Base-by-base conservation (phyloP, 1,140 invertebrate species). In the Neodiprion lecontei region DNA sequence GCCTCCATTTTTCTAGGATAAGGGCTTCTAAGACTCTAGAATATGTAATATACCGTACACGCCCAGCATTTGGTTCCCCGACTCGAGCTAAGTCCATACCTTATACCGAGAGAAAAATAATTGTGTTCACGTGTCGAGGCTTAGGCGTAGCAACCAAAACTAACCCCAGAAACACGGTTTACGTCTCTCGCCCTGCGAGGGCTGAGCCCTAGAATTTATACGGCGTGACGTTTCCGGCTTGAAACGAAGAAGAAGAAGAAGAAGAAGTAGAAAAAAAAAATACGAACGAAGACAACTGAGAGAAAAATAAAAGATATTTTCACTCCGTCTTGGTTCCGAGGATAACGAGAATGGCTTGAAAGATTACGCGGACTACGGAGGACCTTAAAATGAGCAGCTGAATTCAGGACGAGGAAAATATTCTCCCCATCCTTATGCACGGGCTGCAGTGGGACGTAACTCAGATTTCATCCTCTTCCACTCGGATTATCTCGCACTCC, bases 221-320 rank as follows among this genome's bases (percentile, higher is more conserved):
- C 84, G 82, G 81, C 83, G 79, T 84, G 77, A 86, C 83, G 79
- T 80, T 83, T 86, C 84, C 84, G 82, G 81, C 78, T 82, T 74
- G 68, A 74, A 74, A 78, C 75, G 75, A 74, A 76, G 48, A 69
- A 11, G 69, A 23, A 23, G 70, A 71, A 71, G 28, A 73, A 66
- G 72, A 77, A 70, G 74, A 21, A n/a, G n/a, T n/a, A 21, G 17
- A 0, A 40, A 40, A 5, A 40, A 40, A 40, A 40, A 40, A 40
- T 40, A 40, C 1, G 28, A 40, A 40, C 28, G 28, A 40, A 40
- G 28, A 40, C 28, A 40, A 40, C 28, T 40, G 28, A 0, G 5
- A 40, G 28, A 5, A 2, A 40, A 40, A 40, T 40, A 40, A 40
- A 40, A 40, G 28, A 40, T 5, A 40, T 40, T 40, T 40, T 40